These are phyloP conservation scores for Laticauda colubrina DNA, from an alignment of 2,113 vertebrate genomes.

Conservation along the genomic window DNA sequence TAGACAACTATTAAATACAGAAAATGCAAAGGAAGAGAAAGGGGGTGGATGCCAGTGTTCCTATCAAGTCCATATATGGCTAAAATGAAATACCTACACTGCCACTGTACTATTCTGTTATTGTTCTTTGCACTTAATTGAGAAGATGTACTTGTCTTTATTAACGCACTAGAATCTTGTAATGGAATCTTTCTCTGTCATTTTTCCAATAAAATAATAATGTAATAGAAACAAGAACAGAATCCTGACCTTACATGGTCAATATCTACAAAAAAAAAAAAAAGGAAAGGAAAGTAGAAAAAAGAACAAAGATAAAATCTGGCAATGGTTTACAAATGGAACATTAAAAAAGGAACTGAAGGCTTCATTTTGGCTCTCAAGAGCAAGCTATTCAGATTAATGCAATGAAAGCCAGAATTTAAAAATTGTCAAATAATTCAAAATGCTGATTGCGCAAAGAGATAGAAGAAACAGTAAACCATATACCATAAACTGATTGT, in stretches of 20 bases:
- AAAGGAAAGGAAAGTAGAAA: not conserved
- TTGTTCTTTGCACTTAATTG: not conserved
- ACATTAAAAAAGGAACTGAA: not conserved
- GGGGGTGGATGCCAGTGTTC: not conserved
- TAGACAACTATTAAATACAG: not conserved
- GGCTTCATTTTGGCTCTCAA: not conserved
- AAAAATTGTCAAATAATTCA: not conserved
- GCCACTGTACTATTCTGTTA: not conserved
- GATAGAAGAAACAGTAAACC: not conserved
- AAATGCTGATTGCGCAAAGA: not conserved
- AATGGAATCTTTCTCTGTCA: not conserved
- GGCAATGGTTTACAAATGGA: not conserved
- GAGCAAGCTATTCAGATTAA: not conserved
- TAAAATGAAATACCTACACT: not conserved
- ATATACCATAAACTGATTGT: not conserved
- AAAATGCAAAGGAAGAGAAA: not conserved
- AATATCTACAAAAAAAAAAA: not conserved
- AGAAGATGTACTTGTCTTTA: not conserved
- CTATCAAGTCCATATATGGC: not conserved
- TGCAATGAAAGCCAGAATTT: not conserved
- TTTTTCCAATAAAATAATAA: not conserved
- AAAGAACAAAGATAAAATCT: not conserved
- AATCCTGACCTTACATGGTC: not conserved
- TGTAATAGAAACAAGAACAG: not conserved
- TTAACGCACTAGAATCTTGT: not conserved